Percentiles rank a stretch among this genome's conserved stretches.
phyloP scores from a whole-genome alignment of 2,113 vertebrate species.

The Artemisiospiza belli region DNA sequence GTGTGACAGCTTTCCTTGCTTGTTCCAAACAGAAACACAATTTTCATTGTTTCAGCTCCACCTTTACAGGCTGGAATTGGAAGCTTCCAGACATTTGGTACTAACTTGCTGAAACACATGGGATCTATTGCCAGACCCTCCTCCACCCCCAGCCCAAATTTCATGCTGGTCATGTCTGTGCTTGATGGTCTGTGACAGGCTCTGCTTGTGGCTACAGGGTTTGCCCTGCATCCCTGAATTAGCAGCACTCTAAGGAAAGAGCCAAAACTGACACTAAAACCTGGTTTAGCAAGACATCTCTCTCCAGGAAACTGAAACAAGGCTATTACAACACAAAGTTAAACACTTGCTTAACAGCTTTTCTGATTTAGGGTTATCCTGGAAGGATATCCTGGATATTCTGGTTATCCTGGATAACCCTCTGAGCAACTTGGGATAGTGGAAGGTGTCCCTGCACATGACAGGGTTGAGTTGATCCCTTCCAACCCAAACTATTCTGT shows the following conservation, averaged over 20 bases:
- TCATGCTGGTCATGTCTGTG: constrained; percentile 1
- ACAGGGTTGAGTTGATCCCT: neutral
- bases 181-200: neutral
- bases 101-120: constrained; percentile 42
- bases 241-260: neutral
- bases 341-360: neutral
- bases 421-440: neutral
- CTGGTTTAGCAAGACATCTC: neutral
- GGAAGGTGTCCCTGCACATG: neutral
- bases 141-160: neutral
- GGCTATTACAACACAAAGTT: neutral
- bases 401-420: neutral
- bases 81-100: constrained; percentile 38
- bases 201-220: neutral
- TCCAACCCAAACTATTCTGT: neutral
- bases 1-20: neutral
- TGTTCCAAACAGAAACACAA: neutral
- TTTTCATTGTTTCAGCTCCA: constrained; percentile 36
- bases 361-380: neutral
- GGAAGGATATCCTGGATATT: neutral
- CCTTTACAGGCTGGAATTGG: constrained; percentile 16
- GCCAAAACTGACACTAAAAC: neutral
- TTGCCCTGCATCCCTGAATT: neutral
- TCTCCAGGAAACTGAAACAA: neutral
- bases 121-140: constrained; percentile 18